phyloP scores from a whole-genome alignment of 2,888 invertebrate species.

The Philhelius pedissequus region DNA sequence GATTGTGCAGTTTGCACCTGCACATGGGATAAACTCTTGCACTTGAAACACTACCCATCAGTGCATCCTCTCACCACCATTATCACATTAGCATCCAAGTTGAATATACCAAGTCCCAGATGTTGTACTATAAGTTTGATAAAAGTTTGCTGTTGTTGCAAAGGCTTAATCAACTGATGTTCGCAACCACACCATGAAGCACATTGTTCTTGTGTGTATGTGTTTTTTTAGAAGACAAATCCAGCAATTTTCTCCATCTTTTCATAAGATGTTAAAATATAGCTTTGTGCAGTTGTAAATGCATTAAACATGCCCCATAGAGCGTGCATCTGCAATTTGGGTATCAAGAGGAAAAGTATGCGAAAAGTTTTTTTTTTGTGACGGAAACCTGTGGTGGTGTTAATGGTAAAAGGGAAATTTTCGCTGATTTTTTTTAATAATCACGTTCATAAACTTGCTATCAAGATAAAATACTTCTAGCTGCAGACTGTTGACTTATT shows the following conservation, averaged over 20 bases:
- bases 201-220: conserved; percentile 17
- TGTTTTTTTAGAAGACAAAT: conserved; percentile 3
- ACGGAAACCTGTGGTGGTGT: conserved; percentile 5
- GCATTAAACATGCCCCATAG: conserved; percentile 1
- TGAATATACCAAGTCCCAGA: conserved; percentile 7
- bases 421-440: background rate
- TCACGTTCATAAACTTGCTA: background rate
- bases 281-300: conserved; percentile 11
- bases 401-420: conserved; percentile 41
- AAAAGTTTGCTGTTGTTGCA: background rate
- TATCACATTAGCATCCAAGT: background rate
- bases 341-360: conserved; percentile 23
- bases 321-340: conserved; percentile 20
- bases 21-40: background rate
- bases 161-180: conserved; percentile 16
- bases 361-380: conserved; percentile 35
- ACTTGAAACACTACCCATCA: background rate
- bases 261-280: conserved; percentile 31
- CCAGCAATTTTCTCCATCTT: conserved; percentile 43
- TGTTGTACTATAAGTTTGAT: background rate
- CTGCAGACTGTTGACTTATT: no score
- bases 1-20: conserved; percentile 9
- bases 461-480: background rate
- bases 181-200: background rate
- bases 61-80: background rate